Conservation (phyloP, 2,888 invertebrate species). For the Sarcophaga carnaria region DNA sequence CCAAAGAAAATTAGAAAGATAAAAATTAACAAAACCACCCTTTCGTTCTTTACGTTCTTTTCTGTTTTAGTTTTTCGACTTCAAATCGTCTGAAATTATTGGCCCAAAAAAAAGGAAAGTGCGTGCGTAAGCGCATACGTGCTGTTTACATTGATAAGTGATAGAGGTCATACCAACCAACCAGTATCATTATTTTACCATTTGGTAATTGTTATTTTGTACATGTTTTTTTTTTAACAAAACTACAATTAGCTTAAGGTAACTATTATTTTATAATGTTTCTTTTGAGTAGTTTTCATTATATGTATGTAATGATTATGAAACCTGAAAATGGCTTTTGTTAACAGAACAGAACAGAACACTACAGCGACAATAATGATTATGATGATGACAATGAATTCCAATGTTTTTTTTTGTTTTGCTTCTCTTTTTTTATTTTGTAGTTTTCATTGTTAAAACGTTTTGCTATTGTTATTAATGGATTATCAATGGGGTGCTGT, state of each 20-base stretch:
- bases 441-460: constrained; percentile 60
- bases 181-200: constrained; percentile 65
- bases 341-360: not conserved
- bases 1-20: constrained; percentile 5
- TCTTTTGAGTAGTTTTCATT: constrained; percentile 37
- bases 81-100: not conserved
- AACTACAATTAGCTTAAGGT: constrained; percentile 63
- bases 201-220: constrained; percentile 65
- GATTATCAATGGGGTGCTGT: constrained; percentile 68
- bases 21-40: constrained; percentile 58
- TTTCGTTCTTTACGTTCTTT: not conserved
- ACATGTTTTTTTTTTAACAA: constrained; percentile 53
- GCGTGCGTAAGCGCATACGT: constrained; percentile 24
- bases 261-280: constrained; percentile 13
- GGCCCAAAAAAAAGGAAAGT: not conserved
- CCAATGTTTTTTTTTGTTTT: not conserved
- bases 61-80: constrained; percentile 11
- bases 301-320: not conserved
- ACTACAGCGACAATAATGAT: not conserved
- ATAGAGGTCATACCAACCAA: constrained; percentile 31
- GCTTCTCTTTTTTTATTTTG: constrained; percentile 7
- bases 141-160: constrained; percentile 16
- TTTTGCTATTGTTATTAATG: constrained; percentile 66
- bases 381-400: not conserved
- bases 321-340: constrained; percentile 48